These are phyloP conservation scores for Diarsia mendica DNA, from an alignment of 2,888 invertebrate genomes.

Conservation along the genomic window DNA sequence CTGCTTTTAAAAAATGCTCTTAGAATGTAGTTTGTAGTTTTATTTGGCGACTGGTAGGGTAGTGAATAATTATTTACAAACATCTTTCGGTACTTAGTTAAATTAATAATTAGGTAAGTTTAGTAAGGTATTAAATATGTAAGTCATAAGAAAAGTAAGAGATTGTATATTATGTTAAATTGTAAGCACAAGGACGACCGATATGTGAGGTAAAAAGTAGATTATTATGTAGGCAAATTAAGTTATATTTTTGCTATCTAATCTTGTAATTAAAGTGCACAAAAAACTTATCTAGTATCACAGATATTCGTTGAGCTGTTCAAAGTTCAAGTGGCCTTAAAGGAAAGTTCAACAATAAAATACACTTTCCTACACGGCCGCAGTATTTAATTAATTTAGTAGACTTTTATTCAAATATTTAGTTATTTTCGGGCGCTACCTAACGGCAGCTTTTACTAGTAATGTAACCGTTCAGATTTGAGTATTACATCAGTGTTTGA, in stretches of 20 bases:
- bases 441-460: not conserved
- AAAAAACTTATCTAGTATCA: slow-evolving; percentile 32
- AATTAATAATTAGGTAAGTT: not conserved
- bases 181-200: slow-evolving; percentile 15
- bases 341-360: not conserved
- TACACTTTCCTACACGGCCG: not conserved
- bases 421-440: not conserved
- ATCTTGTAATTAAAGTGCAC: slow-evolving; percentile 36
- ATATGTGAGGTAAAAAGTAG: slow-evolving; percentile 40
- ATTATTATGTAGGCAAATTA: not conserved
- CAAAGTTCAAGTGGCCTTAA: slow-evolving; percentile 2
- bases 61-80: not conserved
- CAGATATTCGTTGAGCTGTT: slow-evolving; percentile 20
- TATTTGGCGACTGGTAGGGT: slow-evolving; percentile 30
- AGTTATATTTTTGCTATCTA: slow-evolving; percentile 7
- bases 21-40: slow-evolving; percentile 17
- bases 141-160: not conserved
- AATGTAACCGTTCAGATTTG: no score
- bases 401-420: not conserved
- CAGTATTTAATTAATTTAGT: not conserved
- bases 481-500: not conserved
- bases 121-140: not conserved
- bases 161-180: slow-evolving; percentile 11
- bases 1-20: slow-evolving; percentile 18
- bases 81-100: slow-evolving; percentile 4